Conservation (phyloP, 2,113 vertebrate species). For the Regulus satrapa region DNA sequence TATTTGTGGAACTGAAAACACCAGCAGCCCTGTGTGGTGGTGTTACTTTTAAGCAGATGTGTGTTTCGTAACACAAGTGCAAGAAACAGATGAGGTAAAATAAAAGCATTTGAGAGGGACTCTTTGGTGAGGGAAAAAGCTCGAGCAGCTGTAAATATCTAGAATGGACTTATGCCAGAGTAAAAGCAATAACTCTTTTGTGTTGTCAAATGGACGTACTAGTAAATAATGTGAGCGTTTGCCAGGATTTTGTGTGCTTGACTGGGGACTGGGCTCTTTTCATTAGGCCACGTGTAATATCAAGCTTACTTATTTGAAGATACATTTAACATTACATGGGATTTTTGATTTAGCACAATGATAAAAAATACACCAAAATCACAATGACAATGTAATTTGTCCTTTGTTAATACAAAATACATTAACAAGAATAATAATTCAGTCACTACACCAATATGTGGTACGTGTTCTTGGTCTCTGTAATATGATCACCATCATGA, state of each 20-base stretch:
- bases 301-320: background rate
- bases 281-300: background rate
- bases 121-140: background rate
- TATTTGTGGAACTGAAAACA: background rate
- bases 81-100: background rate
- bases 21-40: background rate
- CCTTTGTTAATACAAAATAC: background rate
- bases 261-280: background rate
- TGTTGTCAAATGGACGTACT: background rate
- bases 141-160: background rate
- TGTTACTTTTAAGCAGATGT: background rate
- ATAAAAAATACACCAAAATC: background rate
- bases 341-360: background rate
- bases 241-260: background rate
- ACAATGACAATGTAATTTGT: background rate
- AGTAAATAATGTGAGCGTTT: background rate
- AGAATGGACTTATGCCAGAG: background rate
- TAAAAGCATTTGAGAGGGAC: background rate
- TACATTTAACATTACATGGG: accelerated
- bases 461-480: background rate
- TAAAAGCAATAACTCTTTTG: background rate
- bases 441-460: accelerated
- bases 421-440: background rate
- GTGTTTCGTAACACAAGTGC: background rate
- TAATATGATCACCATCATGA: background rate